Evolutionary conservation across 2,113 vertebrate species (phyloP).

Genomic region (Notothenia coriiceps): DNA sequence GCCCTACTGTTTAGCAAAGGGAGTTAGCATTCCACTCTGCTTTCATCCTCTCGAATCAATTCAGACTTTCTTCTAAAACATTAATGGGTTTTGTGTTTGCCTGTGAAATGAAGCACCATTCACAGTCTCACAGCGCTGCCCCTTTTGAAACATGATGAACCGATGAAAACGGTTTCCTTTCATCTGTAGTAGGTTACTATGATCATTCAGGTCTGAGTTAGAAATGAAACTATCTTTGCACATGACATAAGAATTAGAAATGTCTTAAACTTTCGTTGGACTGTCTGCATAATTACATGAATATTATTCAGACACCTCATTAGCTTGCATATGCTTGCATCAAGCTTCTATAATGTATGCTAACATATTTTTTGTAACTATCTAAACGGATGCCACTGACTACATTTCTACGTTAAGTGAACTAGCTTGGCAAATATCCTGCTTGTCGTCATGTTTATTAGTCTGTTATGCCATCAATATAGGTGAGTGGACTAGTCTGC

Average conservation of each 20-base stretch:
- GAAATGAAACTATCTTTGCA: background rate
- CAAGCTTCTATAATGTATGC: background rate
- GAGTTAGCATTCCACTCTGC: constrained; percentile 38
- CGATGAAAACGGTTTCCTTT: constrained; percentile 9
- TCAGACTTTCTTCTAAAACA: constrained; percentile 51
- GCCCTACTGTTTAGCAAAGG: constrained; percentile 10
- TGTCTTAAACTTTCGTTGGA: background rate
- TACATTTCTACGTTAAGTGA: background rate
- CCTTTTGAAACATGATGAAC: constrained; percentile 3
- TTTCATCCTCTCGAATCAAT: constrained; percentile 46
- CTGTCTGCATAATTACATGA: background rate
- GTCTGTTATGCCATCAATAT: background rate
- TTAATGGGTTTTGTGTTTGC: constrained; percentile 63
- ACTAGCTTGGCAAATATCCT: background rate
- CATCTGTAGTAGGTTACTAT: background rate
- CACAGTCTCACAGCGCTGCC: constrained; percentile 6
- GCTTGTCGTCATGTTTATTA: background rate
- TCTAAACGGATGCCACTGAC: too few species aligned
- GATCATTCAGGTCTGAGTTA: background rate
- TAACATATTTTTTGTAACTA: background rate
- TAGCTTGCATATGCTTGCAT: background rate
- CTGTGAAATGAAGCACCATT: constrained; percentile 57
- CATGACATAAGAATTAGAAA: background rate
- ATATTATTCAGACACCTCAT: too few species aligned
- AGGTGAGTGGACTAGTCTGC: background rate